Evolutionary conservation across 2,797 vertebrate genomes (phyloP), one percentile per base, ranked within the genome.

Genomic region (Enteromius radiatus): DNA sequence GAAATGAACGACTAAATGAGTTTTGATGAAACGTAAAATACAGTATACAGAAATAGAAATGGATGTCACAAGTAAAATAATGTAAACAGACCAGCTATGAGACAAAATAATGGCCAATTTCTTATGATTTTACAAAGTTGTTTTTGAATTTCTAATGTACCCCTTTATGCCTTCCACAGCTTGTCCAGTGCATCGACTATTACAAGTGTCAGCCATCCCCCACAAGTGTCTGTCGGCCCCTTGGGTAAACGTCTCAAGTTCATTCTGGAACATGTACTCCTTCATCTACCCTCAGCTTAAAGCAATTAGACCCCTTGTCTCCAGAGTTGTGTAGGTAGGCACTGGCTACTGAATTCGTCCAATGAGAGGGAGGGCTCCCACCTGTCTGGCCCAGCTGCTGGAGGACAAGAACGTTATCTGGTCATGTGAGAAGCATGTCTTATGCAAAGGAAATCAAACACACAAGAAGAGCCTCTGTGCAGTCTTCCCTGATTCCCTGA

Each of bases 141-240:
- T 94, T 94, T 94, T 93, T 93, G 90, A 92, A 92, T 93, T 94
- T 93, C 90, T 96, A 92, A 95, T 92, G 89, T 87, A 85, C 91
- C 90, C 90, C 87, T 90, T 88, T 90, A 90, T 86, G 87, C 88
- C 91, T 91, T 91, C 88, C 89, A 67, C 87, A 86, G 90, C 88
- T 91, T 87, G 78, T 85, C 15, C 88, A 87, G 90, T 91, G 89
- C 86, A 82, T 91, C 88, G 86, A 89, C 87, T 90, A 87, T 70
- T 89, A 86, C 79, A 88, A 89, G 82, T 89, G 73, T 88, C 88
- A 83, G 80, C 86, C 84, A 81, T 86, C 68, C 74, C 59, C 64
- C 78, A 38, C 81, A n/a, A n/a, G 43, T 33, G 77, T 61, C 52
- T 36, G 23, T 80, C 69, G n/a, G 61, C 61, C 84, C 69, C 33